phyloP scores from a whole-genome alignment of 2,113 vertebrate species.

The Phaethornis superciliosus region DNA sequence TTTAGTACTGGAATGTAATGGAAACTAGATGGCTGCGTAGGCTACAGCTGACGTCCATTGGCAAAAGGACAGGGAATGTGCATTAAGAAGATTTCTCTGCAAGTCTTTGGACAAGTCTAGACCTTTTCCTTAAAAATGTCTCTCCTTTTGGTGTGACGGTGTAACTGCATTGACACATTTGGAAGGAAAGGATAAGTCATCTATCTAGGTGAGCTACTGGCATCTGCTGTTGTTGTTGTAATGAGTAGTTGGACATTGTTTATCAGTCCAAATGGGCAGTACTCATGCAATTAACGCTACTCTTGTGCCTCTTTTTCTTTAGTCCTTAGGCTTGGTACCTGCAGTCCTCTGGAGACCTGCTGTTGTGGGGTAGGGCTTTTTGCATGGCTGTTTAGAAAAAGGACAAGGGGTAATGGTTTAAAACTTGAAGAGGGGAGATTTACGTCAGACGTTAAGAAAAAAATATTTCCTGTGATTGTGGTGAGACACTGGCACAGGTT shows the following conservation, averaged over 20 bases:
- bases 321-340: neutral
- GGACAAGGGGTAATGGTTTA: too few relatives aligned
- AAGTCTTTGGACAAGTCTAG: conserved; percentile 3
- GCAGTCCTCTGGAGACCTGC: neutral
- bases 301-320: neutral
- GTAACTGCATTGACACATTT: neutral
- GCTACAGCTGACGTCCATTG: neutral
- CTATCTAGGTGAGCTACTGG: neutral
- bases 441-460: too few relatives aligned
- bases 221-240: fast-evolving
- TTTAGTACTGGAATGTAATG: neutral
- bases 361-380: neutral
- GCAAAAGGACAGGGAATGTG: neutral
- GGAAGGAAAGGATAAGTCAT: neutral
- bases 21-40: neutral
- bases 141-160: neutral
- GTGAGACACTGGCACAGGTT: too few relatives aligned
- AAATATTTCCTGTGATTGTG: too few relatives aligned
- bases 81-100: neutral
- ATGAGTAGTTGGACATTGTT: neutral
- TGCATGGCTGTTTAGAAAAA: too few relatives aligned
- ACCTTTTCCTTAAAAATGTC: neutral
- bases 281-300: neutral
- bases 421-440: too few relatives aligned
- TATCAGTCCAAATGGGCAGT: neutral